Evolutionary conservation across 2,888 invertebrate species (phyloP).

Genomic region (Eupithecia inturbata): DNA sequence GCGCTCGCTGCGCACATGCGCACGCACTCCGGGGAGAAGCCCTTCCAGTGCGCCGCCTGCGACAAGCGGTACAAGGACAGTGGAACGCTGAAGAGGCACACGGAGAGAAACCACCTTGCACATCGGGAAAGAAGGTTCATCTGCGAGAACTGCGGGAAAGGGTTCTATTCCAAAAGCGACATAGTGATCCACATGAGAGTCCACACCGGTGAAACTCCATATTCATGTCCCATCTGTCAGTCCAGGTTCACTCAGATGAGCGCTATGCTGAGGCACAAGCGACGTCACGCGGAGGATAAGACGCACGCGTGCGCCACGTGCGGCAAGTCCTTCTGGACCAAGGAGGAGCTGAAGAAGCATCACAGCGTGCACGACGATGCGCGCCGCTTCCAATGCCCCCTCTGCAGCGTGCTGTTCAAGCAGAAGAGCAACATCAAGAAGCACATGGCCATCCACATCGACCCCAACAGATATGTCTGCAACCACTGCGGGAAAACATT

Average conservation of each 20-base stretch:
- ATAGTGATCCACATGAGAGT: slow-evolving; percentile 67
- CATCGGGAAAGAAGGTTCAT: slow-evolving; percentile 62
- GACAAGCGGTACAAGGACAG: slow-evolving; percentile 67
- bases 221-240: slow-evolving; percentile 63
- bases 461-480: slow-evolving; percentile 66
- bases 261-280: slow-evolving; percentile 63
- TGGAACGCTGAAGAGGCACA: slow-evolving; percentile 64
- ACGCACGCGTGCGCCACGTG: slow-evolving; percentile 64
- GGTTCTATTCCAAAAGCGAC: slow-evolving; percentile 66
- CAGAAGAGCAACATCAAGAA: slow-evolving; percentile 79
- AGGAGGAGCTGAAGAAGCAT: slow-evolving; percentile 67
- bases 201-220: slow-evolving; percentile 76
- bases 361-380: slow-evolving; percentile 62
- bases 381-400: slow-evolving; percentile 64
- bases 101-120: slow-evolving; percentile 59
- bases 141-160: slow-evolving; percentile 75
- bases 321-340: slow-evolving; percentile 67
- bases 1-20: slow-evolving; percentile 62
- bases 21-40: slow-evolving; percentile 64
- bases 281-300: slow-evolving; percentile 63
- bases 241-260: slow-evolving; percentile 65
- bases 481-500: slow-evolving; percentile 74
- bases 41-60: slow-evolving; percentile 62
- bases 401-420: slow-evolving; percentile 78
- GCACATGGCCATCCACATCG: slow-evolving; percentile 71